Conservation (phyloP, 1,140 invertebrate genomes). For the Apocrypta bakeri region DNA sequence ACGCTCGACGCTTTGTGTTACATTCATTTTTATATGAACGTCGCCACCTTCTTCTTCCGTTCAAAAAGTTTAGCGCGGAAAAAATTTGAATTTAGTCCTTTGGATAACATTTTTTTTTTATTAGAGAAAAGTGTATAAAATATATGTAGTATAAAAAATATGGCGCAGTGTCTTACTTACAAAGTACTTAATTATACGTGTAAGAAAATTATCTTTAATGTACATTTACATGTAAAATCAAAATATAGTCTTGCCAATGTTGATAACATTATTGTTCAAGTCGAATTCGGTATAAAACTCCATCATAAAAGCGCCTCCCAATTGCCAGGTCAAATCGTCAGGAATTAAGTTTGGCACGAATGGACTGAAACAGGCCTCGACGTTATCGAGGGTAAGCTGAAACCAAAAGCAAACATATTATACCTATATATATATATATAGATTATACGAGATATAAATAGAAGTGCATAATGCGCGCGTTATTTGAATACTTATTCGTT, state of each 20-base stretch:
- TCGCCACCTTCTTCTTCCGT: not conserved
- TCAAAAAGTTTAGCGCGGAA: not conserved
- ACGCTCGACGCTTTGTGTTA: no score
- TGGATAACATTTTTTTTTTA: no score
- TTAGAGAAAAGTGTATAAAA: no score
- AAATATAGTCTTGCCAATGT: conserved; percentile 55
- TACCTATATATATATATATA: no score
- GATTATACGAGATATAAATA: not conserved
- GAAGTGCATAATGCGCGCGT: no score
- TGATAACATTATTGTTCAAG: conserved; percentile 54
- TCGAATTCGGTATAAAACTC: conserved; percentile 66
- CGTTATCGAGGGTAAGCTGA: conserved; percentile 55
- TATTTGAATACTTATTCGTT: no score
- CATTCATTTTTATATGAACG: no score
- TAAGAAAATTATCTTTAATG: no score
- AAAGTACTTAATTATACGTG: not conserved
- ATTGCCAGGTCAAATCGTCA: conserved; percentile 43
- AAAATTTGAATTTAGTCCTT: not conserved
- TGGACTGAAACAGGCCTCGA: conserved; percentile 61
- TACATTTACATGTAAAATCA: conserved; percentile 47
- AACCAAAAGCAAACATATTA: conserved; percentile 36
- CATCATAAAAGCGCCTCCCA: conserved; percentile 67
- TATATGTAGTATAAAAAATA: not conserved
- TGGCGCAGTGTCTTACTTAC: not conserved
- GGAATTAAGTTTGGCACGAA: conserved; percentile 52